A percentile compares a stretch with the other conserved stretches of the same genome.
Evolutionary conservation across 2,797 vertebrate genomes (phyloP).

Genomic region (Ptychobarbus kaznakovi): DNA sequence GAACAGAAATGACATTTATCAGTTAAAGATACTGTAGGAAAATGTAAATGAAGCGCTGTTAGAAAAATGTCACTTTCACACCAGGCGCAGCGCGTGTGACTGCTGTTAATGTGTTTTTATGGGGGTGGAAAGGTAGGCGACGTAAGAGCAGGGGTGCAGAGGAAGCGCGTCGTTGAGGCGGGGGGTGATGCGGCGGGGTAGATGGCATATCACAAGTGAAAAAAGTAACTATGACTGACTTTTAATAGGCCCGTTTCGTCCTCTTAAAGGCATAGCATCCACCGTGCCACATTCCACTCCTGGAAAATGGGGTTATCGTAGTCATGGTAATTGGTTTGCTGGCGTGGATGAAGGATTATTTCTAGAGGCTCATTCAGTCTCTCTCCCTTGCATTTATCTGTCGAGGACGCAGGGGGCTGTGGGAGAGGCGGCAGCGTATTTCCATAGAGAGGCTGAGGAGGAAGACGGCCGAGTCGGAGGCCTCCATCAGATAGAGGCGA

Average conservation of each 20-base stretch:
- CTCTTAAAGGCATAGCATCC: conserved; percentile 64
- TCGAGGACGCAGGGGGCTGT: conserved; percentile 68
- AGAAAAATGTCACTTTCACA: conserved; percentile 73
- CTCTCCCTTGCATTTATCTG: conserved; percentile 80
- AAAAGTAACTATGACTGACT: conserved; percentile 74
- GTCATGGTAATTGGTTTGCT: conserved; percentile 85
- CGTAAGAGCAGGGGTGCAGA: conserved; percentile 45
- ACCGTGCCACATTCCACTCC: conserved; percentile 70
- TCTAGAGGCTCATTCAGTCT: conserved; percentile 81
- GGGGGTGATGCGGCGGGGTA: conserved; percentile 14
- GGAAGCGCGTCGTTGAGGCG: background rate
- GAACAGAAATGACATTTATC: conserved; percentile 78
- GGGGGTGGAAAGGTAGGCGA: conserved; percentile 50
- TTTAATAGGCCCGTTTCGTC: conserved; percentile 66
- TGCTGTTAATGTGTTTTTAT: conserved; percentile 60
- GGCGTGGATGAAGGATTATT: conserved; percentile 82
- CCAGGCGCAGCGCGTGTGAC: conserved; percentile 52
- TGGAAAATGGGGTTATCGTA: conserved; percentile 79
- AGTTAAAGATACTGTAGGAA: conserved; percentile 75
- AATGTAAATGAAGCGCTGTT: conserved; percentile 78
- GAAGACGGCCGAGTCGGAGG: conserved; percentile 68
- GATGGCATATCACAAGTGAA: conserved; percentile 61
- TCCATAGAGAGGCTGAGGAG: conserved; percentile 73
- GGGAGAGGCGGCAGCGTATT: conserved; percentile 64
- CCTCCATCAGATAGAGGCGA: conserved; percentile 74